Conservation (phyloP, 2,113 vertebrate species). For the Chunga burmeisteri region DNA sequence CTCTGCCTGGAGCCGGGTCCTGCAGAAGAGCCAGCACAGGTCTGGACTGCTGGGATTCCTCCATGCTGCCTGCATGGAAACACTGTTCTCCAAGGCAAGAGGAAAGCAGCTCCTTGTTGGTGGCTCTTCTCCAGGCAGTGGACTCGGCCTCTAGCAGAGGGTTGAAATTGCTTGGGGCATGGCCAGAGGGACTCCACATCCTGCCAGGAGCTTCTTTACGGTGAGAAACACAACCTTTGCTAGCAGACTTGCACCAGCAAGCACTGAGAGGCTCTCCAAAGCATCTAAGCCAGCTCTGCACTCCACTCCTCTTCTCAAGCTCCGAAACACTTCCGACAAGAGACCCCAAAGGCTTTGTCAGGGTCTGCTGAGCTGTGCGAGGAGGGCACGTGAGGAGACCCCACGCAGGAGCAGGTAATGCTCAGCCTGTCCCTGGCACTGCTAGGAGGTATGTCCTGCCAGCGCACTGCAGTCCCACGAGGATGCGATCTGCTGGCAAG, state of each 20-base stretch:
- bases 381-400: fast-evolving
- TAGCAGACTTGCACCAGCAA: neutral
- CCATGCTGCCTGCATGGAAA: neutral
- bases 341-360: neutral
- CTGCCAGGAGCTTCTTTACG: neutral
- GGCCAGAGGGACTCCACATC: neutral
- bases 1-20: neutral
- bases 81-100: neutral
- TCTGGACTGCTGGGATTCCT: neutral
- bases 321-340: neutral
- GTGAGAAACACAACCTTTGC: neutral
- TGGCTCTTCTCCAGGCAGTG: neutral
- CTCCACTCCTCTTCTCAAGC: neutral
- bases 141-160: neutral
- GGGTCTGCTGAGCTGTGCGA: neutral
- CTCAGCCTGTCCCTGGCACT: neutral
- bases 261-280: neutral
- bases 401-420: neutral
- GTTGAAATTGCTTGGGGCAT: neutral
- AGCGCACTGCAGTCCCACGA: fast-evolving
- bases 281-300: neutral
- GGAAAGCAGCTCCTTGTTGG: neutral
- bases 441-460: neutral
- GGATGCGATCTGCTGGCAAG: neutral
- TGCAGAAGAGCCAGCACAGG: fast-evolving